phyloP scores from a whole-genome alignment of 2,888 invertebrate genomes.

The Idaea straminata region DNA sequence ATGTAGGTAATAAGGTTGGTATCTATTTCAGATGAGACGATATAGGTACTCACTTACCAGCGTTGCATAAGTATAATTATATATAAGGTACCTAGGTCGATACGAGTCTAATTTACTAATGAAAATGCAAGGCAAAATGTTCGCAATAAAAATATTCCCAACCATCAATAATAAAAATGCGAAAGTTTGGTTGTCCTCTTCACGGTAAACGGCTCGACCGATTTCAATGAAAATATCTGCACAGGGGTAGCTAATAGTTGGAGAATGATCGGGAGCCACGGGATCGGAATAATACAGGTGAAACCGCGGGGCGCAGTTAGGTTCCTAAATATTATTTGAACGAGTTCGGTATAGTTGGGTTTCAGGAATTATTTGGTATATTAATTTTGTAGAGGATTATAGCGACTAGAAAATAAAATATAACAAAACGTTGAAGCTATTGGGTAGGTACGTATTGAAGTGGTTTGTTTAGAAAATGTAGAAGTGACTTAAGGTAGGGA shows the following conservation, averaged over 20 bases:
- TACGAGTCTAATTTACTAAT: background rate
- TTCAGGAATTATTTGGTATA: background rate
- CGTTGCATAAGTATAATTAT: background rate
- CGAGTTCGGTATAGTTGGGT: too few relatives aligned
- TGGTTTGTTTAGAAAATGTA: background rate
- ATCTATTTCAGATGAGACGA: background rate
- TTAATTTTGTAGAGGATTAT: background rate
- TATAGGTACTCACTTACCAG: background rate
- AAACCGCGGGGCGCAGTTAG: too few relatives aligned
- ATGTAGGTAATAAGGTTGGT: background rate
- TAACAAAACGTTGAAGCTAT: background rate
- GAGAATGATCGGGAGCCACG: too few relatives aligned
- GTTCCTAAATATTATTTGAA: too few relatives aligned
- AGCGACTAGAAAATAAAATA: background rate
- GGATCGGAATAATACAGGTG: too few relatives aligned
- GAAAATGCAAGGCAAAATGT: background rate
- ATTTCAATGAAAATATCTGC: too few relatives aligned
- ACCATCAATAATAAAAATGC: too few relatives aligned
- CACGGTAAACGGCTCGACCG: too few relatives aligned
- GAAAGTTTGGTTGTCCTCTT: too few relatives aligned
- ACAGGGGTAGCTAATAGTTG: too few relatives aligned
- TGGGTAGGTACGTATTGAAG: background rate
- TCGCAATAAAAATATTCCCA: too few relatives aligned
- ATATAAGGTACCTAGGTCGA: background rate
- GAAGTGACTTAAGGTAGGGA: background rate